phyloP scores from a whole-genome alignment of 92 coral and sea anemone species.

The Porites cylindrica region DNA sequence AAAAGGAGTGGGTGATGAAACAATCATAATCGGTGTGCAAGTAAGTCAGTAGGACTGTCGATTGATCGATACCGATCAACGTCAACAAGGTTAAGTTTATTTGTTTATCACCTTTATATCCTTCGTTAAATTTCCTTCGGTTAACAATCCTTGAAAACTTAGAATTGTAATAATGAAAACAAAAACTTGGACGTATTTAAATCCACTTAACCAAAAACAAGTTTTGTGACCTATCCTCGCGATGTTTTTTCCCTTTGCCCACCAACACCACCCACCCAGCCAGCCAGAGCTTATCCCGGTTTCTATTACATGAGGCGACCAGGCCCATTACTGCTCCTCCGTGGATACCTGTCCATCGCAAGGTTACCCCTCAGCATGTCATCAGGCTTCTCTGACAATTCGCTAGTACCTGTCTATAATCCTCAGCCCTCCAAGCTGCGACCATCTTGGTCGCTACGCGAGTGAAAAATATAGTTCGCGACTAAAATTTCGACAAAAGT shows the following conservation, averaged over 20 bases:
- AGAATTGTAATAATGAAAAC: neutral
- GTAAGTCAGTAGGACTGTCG: too few relatives aligned
- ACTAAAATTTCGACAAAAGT: too few relatives aligned
- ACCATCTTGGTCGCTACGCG: neutral
- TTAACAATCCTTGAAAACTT: neutral
- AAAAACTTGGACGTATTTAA: neutral
- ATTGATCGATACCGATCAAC: too few relatives aligned
- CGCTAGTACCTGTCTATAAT: neutral
- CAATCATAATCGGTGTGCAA: too few relatives aligned
- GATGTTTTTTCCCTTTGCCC: neutral
- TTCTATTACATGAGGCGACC: neutral
- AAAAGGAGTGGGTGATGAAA: too few relatives aligned
- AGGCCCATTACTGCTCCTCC: constrained; percentile 4
- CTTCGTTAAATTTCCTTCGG: neutral
- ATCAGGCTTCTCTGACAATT: neutral
- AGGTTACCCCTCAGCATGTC: neutral
- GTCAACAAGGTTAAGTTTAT: too few relatives aligned
- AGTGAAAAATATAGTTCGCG: neutral
- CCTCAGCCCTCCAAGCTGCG: neutral
- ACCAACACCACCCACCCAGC: too few relatives aligned
- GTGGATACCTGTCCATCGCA: neutral
- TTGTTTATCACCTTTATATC: neutral
- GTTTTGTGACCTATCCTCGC: neutral
- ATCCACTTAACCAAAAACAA: neutral
- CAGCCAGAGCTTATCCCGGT: too few relatives aligned